Percentiles rank a stretch among this genome's conserved stretches.
Conservation (phyloP, 2,113 vertebrate genomes). For the Ameiurus melas region DNA sequence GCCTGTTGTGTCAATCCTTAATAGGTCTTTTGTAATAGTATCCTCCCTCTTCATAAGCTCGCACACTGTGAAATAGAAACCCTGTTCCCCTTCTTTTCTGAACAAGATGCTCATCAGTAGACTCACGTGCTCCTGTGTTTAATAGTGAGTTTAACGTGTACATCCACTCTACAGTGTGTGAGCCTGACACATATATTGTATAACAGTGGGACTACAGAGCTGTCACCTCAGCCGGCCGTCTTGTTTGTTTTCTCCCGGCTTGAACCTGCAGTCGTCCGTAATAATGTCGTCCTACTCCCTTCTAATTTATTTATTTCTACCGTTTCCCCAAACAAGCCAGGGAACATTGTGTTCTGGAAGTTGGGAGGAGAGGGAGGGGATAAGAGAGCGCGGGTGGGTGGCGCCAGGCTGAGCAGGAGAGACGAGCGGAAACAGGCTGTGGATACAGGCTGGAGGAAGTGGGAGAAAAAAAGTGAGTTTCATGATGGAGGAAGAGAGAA, state of each 20-base stretch:
- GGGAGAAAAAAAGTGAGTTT: constrained; percentile 7
- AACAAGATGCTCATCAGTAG: not conserved
- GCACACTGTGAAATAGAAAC: not conserved
- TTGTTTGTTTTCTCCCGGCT: constrained; percentile 63
- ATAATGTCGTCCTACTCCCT: constrained; percentile 56
- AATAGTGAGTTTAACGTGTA: constrained; percentile 4
- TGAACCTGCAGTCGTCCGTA: constrained; percentile 52
- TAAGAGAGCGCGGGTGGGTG: constrained; percentile 19
- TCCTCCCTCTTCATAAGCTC: not conserved
- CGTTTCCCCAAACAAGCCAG: constrained; percentile 62
- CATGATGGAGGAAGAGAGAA: constrained; percentile 28
- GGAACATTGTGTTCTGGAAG: constrained; percentile 61
- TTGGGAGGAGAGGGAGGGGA: constrained; percentile 33
- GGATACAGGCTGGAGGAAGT: constrained; percentile 18
- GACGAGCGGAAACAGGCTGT: not conserved
- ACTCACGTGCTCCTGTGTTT: not conserved
- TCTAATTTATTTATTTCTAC: constrained; percentile 70
- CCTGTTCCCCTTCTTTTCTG: not conserved
- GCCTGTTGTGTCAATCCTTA: not conserved
- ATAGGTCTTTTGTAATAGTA: not conserved
- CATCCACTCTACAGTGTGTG: not conserved
- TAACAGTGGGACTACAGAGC: not conserved
- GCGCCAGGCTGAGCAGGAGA: constrained; percentile 24
- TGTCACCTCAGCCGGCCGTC: constrained; percentile 29
- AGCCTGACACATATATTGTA: not conserved